Conservation (phyloP, 2,888 invertebrate genomes). For the Dicranocentrus wangi region DNA sequence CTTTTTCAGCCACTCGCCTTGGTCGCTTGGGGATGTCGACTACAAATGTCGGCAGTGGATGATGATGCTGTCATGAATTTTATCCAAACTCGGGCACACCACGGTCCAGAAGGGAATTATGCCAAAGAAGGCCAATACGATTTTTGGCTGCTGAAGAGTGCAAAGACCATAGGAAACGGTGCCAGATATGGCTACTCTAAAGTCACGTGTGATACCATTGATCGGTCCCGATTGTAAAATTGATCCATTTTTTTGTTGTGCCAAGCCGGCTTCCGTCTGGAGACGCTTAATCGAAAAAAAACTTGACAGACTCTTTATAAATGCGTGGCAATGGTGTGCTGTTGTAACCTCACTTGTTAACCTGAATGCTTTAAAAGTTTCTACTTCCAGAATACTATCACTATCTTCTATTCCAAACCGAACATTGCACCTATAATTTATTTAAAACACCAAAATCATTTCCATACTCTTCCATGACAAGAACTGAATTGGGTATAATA, state of each 20-base stretch:
- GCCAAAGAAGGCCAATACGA: slow-evolving; percentile 78
- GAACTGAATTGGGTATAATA: too few relatives aligned
- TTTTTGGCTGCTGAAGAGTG: slow-evolving; percentile 75
- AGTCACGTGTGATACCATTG: slow-evolving; percentile 56
- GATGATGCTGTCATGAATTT: slow-evolving; percentile 78
- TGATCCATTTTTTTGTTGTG: too few relatives aligned
- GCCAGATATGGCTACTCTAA: slow-evolving; percentile 62
- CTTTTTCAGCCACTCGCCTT: slow-evolving; percentile 82
- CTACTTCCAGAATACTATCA: too few relatives aligned
- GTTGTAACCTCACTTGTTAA: too few relatives aligned
- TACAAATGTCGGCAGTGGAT: slow-evolving; percentile 83
- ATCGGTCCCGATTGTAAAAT: slow-evolving; percentile 39
- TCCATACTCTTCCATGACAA: too few relatives aligned
- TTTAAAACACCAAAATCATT: too few relatives aligned
- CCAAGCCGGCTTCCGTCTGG: too few relatives aligned
- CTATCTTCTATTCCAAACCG: too few relatives aligned
- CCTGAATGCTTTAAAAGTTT: too few relatives aligned
- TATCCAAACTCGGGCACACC: slow-evolving; percentile 79
- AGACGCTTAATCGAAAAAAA: neutral
- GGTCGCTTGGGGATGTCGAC: slow-evolving; percentile 83
- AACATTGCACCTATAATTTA: too few relatives aligned
- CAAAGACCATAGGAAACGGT: slow-evolving; percentile 62
- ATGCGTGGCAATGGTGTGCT: neutral
- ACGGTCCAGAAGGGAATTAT: slow-evolving; percentile 78
- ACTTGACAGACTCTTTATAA: neutral